Base-by-base conservation (phyloP, 2,113 vertebrate species). In the Phalacrocorax carbo region DNA sequence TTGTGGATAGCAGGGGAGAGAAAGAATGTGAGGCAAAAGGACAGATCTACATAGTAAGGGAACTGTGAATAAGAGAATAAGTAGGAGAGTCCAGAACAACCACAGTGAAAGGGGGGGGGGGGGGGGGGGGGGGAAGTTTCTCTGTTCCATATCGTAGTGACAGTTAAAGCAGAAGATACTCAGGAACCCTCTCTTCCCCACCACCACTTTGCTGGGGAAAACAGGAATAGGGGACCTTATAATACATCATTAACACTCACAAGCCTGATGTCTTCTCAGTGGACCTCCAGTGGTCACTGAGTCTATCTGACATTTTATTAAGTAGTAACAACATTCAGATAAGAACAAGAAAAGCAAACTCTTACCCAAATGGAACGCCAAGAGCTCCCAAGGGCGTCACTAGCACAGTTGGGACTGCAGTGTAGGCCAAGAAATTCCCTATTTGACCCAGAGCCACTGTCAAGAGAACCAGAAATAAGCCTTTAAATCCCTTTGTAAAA, bases 361-460 rank as follows among this genome's bases (percentile, higher is more conserved):
- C 99, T 99, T 97, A 99, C 99, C 99, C 99, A 97, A 99, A 99
- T 12, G 99, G 98, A 71, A 99, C 99, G 34, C 99, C 99, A 22
- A 99, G 98, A 40, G 99, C 99, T 94, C 99, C 99, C 66, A 99
- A 96, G 10, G 99, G 99, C 1, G 99, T 99, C 49, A 99, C 99
- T 78, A 99, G 97, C 75, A 99, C 99, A 23, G 99, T 99, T 66
- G 99, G 99, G 65, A 99, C 99, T 52, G 98, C 97, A 38, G 99
- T 99, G 88, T 99, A 99, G 6, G 99, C 99, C 97, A 99, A 95
- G 97, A 99, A 99, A 96, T 99, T 99, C 55, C 99, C 99, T 93
- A 99, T 98, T 95, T 99, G 99, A 90, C 99, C 99, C 82, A 99
- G 96, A 79, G 99, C 98, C 99, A 99, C 99, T 99, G 87, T 81